Evolutionary conservation across 2,113 vertebrate genomes (phyloP), one percentile per base, ranked within the genome.

Genomic region (Natator depressus): DNA sequence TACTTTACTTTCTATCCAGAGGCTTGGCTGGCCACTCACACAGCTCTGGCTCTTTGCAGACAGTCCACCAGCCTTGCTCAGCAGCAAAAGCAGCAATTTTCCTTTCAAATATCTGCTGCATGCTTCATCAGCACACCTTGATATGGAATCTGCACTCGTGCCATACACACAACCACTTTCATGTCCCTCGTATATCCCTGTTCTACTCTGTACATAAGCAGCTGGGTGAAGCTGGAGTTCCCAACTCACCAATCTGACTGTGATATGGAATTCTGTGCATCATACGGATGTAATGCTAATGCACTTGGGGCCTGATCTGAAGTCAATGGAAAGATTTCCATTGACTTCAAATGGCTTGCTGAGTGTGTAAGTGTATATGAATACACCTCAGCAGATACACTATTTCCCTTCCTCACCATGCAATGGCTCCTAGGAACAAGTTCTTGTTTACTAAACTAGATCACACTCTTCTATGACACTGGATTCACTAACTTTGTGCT

Each of bases 51-150:
- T 87, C 84, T 84, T 35, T 38, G 13, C 35, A 85, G 24, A 49
- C 47, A 93, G 57, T 49, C n/a, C 9, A 51, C 22, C 31, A 82
- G 46, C 24, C 53, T 62, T 57, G 19, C 62, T 84, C 38, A 84
- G 62, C 69, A 84, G 51, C 72, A 82, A 51, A 8, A 82, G 51
- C 80, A 84, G 47, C 14, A 62, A 17, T 47, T 75, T 82, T 81
- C 54, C 55, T 91, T 81, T 62, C 82, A 91, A 51, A 46, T 3
- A 0, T 3, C 5, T 42, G 20, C 2, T 0, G 13, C 5, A 53
- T 0, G 1, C 38, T 2, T 1, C 54, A 49, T 24, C 47, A 80
- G 5, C 3, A 1, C 10, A 2, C 6, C 1, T 0, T 25, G 14
- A 8, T 10, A n/a, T 2, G 2, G 89, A 88, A 57, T 65, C 51